These are phyloP conservation scores for Conchocele bisecta DNA, from an alignment of 2,888 invertebrate species.

Conservation along the genomic window DNA sequence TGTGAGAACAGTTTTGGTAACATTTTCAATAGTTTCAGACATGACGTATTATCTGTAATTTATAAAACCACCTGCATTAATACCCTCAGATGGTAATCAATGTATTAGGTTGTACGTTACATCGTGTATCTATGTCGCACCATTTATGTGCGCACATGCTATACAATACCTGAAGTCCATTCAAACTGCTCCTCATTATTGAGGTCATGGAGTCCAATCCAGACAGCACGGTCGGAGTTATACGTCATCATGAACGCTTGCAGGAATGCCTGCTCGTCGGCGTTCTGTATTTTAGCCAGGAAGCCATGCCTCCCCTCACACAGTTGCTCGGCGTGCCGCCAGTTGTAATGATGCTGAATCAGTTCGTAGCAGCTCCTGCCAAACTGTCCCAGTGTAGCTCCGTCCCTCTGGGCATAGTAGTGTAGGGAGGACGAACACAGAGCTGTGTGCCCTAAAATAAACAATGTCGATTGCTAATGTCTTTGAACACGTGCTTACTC, in stretches of 20 bases:
- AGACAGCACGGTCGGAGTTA: slow-evolving; percentile 26
- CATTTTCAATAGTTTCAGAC: too few relatives aligned
- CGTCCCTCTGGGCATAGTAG: neutral
- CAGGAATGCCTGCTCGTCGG: slow-evolving; percentile 33
- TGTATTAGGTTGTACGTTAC: too few relatives aligned
- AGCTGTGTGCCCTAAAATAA: slow-evolving; percentile 6
- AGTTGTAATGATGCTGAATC: slow-evolving; percentile 1
- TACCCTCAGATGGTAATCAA: too few relatives aligned
- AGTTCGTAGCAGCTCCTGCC: slow-evolving; percentile 36
- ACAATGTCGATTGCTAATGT: too few relatives aligned
- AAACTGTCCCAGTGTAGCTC: slow-evolving; percentile 24
- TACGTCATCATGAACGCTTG: slow-evolving; percentile 25
- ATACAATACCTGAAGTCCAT: slow-evolving; percentile 8
- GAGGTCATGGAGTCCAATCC: slow-evolving; percentile 45
- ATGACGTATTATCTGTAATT: too few relatives aligned
- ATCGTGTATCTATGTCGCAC: too few relatives aligned
- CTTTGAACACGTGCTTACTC: too few relatives aligned
- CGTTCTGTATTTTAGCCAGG: slow-evolving; percentile 22
- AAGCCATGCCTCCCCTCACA: slow-evolving; percentile 26
- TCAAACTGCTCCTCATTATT: slow-evolving; percentile 17
- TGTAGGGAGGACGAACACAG: slow-evolving; percentile 1
- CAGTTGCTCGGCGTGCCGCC: slow-evolving; percentile 26
- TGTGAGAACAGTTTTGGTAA: too few relatives aligned
- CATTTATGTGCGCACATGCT: too few relatives aligned
- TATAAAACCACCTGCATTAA: too few relatives aligned